Evolutionary conservation across 37 sponge, comb jelly and placozoan genomes (phyloP).

Genomic region (Cladorhizidae sp.): DNA sequence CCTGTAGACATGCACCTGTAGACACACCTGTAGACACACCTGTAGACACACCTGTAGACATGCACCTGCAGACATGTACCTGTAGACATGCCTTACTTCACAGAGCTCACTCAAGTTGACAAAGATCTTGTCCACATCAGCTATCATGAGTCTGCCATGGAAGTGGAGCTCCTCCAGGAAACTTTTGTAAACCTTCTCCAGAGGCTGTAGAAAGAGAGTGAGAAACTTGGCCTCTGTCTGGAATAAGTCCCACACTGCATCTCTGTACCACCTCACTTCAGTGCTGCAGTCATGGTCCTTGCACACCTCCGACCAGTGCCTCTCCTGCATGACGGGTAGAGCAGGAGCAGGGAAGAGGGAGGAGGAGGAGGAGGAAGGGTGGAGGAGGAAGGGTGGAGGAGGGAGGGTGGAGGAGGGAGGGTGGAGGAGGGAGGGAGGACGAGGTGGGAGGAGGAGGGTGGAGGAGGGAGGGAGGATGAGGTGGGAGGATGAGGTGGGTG

Average conservation of each 20-base stretch:
- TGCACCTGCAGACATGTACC: no score
- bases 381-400: no score
- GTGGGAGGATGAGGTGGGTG: no score
- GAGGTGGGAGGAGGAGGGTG: no score
- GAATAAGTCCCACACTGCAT: conserved; percentile 65
- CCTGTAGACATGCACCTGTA: no score
- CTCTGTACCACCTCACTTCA: conserved; percentile 18
- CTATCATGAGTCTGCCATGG: conserved; percentile 32
- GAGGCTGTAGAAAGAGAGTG: conserved; percentile 35
- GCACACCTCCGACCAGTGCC: conserved; percentile 44
- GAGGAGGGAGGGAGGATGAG: no score
- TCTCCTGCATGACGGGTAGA: conserved; percentile 10
- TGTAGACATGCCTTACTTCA: conserved; percentile 18
- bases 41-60: no score
- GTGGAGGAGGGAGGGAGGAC: no score
- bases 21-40: no score
- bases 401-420: no score
- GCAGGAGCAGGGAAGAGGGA: background rate
- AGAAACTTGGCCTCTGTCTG: conserved; percentile 51
- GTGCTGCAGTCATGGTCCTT: background rate
- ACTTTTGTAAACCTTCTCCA: conserved; percentile 53
- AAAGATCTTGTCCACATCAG: conserved; percentile 51
- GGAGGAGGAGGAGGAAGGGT: background rate
- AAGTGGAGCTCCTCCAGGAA: conserved; percentile 60
- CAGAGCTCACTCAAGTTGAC: conserved; percentile 53